Percentiles rank a stretch among this genome's conserved stretches.
Evolutionary conservation across 2,113 vertebrate genomes (phyloP).

Genomic region (Phasianus colchicus): DNA sequence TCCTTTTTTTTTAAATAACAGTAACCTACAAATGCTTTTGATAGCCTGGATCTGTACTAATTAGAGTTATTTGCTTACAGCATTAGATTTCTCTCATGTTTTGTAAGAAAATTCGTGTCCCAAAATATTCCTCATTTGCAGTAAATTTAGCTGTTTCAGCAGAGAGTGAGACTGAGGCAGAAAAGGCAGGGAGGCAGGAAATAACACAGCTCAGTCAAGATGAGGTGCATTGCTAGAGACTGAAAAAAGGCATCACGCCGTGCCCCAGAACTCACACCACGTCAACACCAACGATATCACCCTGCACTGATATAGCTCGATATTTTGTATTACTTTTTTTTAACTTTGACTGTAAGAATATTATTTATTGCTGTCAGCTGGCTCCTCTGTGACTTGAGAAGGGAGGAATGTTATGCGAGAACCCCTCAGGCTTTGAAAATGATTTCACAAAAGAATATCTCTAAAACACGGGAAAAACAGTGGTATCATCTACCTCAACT

Average conservation of each 20-base stretch:
- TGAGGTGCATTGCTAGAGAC: conserved; percentile 54
- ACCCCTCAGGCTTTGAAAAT: neutral
- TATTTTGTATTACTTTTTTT: neutral
- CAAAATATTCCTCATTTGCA: conserved; percentile 73
- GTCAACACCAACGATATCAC: neutral
- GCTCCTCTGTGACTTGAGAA: neutral
- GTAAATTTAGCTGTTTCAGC: conserved; percentile 74
- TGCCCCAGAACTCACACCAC: neutral
- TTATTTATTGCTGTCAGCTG: neutral
- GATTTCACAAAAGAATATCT: neutral
- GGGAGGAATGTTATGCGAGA: neutral
- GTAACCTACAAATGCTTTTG: conserved; percentile 31
- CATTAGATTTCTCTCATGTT: conserved; percentile 60
- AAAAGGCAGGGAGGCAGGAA: conserved; percentile 73
- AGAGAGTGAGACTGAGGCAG: conserved; percentile 62
- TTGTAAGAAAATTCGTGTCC: conserved; percentile 48
- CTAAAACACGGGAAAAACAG: neutral
- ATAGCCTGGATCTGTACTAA: conserved; percentile 46
- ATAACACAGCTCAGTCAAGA: conserved; percentile 66
- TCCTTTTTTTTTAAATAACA: neutral
- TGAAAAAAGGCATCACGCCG: conserved; percentile 4
- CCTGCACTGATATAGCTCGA: neutral
- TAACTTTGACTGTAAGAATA: neutral
- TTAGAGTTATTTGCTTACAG: conserved; percentile 63
- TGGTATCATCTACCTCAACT: neutral